These are phyloP conservation scores for Antheraea mylitta DNA, from an alignment of 1,140 invertebrate genomes.

Conservation along the genomic window DNA sequence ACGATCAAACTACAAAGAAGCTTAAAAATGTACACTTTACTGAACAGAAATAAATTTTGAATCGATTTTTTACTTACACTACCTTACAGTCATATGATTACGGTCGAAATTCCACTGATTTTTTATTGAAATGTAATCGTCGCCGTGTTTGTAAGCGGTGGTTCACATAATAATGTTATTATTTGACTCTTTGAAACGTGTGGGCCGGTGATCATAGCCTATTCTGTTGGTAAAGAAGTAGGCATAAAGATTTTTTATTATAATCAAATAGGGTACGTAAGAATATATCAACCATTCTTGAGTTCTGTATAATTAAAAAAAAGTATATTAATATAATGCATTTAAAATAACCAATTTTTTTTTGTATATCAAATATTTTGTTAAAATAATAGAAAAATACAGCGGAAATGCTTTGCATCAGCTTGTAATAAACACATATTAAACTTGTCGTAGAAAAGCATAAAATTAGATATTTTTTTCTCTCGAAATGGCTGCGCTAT, in stretches of 20 bases:
- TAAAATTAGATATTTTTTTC: too few relatives aligned
- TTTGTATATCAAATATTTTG: too few relatives aligned
- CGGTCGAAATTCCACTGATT: slow-evolving; percentile 22
- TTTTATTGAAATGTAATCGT: neutral
- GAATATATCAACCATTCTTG: neutral
- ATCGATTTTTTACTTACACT: neutral
- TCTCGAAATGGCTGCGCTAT: too few relatives aligned
- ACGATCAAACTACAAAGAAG: slow-evolving; percentile 65
- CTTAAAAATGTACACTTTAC: slow-evolving; percentile 61
- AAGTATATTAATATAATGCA: too few relatives aligned
- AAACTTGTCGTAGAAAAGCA: too few relatives aligned
- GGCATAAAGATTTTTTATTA: slow-evolving; percentile 58
- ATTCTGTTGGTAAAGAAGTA: slow-evolving; percentile 61
- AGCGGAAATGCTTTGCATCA: too few relatives aligned
- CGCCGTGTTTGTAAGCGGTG: neutral
- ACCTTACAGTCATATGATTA: slow-evolving; percentile 6
- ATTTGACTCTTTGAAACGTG: slow-evolving; percentile 59
- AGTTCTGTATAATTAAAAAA: neutral
- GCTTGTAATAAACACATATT: too few relatives aligned
- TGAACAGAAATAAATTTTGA: slow-evolving; percentile 28
- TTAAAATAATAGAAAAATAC: too few relatives aligned
- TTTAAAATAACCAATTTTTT: too few relatives aligned
- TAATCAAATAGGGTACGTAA: slow-evolving; percentile 19
- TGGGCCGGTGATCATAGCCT: slow-evolving; percentile 64
- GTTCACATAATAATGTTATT: slow-evolving; percentile 70